phyloP scores from a whole-genome alignment of 2,797 vertebrate genomes.

The Sebastiscus tertius region DNA sequence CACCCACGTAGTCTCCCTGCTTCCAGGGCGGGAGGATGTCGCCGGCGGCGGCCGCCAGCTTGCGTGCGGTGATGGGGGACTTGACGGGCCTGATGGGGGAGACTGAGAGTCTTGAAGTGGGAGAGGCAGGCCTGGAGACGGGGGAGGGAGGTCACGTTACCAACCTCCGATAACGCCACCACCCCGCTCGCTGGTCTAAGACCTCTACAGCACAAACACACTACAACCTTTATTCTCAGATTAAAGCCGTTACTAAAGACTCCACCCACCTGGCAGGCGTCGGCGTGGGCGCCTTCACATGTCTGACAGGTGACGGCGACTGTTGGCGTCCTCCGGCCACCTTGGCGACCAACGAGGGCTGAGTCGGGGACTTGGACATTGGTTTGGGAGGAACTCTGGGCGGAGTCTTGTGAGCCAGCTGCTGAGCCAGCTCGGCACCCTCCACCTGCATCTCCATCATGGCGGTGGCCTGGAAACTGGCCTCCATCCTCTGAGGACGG shows the following conservation, averaged over 20 bases:
- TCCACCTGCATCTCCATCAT: constrained; percentile 88
- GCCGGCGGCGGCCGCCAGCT: constrained; percentile 52
- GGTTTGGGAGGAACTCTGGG: constrained; percentile 94
- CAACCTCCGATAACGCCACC: not conserved
- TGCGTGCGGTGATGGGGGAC: constrained; percentile 84
- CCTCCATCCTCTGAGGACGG: constrained; percentile 76
- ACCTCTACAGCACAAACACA: not conserved
- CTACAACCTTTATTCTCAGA: not conserved
- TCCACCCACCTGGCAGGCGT: constrained; percentile 86
- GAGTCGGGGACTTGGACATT: constrained; percentile 86
- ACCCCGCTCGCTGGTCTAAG: not conserved
- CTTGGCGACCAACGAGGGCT: constrained; percentile 81
- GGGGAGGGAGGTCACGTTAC: not conserved
- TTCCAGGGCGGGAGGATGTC: constrained; percentile 95
- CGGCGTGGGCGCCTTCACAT: constrained; percentile 90
- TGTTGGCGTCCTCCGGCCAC: constrained; percentile 89
- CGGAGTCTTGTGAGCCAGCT: constrained; percentile 92
- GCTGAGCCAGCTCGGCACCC: constrained; percentile 83
- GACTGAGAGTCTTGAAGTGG: constrained; percentile 84
- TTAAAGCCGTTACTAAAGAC: not conserved
- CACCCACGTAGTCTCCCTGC: constrained; percentile 83
- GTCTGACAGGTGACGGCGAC: constrained; percentile 93
- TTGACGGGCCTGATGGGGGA: constrained; percentile 88
- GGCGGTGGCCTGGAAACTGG: constrained; percentile 88
- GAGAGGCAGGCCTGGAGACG: constrained; percentile 81